These are phyloP conservation scores for Dolichomitus sp. DNA, from an alignment of 2,888 invertebrate species.

Conservation along the genomic window DNA sequence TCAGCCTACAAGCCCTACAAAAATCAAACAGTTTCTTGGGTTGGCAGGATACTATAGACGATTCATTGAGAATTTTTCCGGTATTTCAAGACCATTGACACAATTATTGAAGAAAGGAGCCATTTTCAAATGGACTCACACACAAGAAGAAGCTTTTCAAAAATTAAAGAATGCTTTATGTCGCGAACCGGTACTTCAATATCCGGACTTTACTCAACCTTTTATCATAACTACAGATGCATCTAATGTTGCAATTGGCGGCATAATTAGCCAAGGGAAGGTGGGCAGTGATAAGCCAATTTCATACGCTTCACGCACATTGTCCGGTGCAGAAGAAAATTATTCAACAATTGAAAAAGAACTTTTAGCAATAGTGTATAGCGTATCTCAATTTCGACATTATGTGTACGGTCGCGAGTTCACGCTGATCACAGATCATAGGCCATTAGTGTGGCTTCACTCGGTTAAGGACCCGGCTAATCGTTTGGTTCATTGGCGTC, in stretches of 20 bases:
- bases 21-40: constrained; percentile 75
- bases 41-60: constrained; percentile 77
- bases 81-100: constrained; percentile 57
- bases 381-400: constrained; percentile 44
- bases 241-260: constrained; percentile 40
- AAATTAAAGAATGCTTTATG: constrained; percentile 49
- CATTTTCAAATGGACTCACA: constrained; percentile 44
- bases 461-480: constrained; percentile 52
- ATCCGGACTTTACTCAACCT: constrained; percentile 55
- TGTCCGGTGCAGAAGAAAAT: constrained; percentile 47
- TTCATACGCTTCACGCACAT: constrained; percentile 46
- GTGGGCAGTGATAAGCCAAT: constrained; percentile 55
- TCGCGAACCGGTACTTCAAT: constrained; percentile 56
- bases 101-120: constrained; percentile 41
- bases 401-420: constrained; percentile 60
- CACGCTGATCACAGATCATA: constrained; percentile 57
- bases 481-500: constrained; percentile 42
- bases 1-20: constrained; percentile 62
- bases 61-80: constrained; percentile 54
- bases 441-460: constrained; percentile 54
- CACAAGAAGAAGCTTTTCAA: constrained; percentile 47
- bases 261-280: constrained; percentile 42
- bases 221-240: constrained; percentile 67
- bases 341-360: constrained; percentile 62
- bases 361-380: constrained; percentile 43